Conservation (phyloP, 1,140 invertebrate species). For the Tetraneura akinire region DNA sequence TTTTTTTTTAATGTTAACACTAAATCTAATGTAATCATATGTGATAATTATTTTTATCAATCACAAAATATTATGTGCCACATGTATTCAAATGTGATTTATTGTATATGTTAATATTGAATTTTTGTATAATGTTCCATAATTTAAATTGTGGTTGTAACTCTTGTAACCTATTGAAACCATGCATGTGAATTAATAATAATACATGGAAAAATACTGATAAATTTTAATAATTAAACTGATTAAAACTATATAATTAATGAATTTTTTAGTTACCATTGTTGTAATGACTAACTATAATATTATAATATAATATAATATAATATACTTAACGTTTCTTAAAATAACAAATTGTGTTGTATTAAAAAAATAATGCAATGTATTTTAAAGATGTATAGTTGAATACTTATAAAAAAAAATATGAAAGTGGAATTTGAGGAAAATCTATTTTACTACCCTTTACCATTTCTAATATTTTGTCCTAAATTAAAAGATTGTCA, state of each 20-base stretch:
- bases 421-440: too few relatives aligned
- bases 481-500: too few relatives aligned
- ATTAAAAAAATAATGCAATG: not conserved
- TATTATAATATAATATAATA: not conserved
- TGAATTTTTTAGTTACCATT: constrained; percentile 26
- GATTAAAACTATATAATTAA: constrained; percentile 11
- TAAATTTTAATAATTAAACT: constrained; percentile 20
- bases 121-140: constrained; percentile 14
- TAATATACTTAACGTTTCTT: constrained; percentile 1
- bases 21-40: constrained; percentile 28
- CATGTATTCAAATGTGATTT: constrained; percentile 24
- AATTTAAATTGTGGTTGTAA: constrained; percentile 38
- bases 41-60: constrained; percentile 44
- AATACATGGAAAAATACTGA: constrained; percentile 7
- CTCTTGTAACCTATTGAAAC: constrained; percentile 28
- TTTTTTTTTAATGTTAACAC: constrained; percentile 4
- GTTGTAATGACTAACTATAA: not conserved
- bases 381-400: too few relatives aligned
- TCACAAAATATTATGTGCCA: constrained; percentile 19
- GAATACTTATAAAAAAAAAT: too few relatives aligned
- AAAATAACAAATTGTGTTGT: not conserved
- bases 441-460: too few relatives aligned
- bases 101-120: not conserved
- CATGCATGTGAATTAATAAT: constrained; percentile 4
- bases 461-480: too few relatives aligned